These are phyloP conservation scores for Ochotona curzoniae DNA, from an alignment of 2,113 vertebrate genomes.

Conservation along the genomic window DNA sequence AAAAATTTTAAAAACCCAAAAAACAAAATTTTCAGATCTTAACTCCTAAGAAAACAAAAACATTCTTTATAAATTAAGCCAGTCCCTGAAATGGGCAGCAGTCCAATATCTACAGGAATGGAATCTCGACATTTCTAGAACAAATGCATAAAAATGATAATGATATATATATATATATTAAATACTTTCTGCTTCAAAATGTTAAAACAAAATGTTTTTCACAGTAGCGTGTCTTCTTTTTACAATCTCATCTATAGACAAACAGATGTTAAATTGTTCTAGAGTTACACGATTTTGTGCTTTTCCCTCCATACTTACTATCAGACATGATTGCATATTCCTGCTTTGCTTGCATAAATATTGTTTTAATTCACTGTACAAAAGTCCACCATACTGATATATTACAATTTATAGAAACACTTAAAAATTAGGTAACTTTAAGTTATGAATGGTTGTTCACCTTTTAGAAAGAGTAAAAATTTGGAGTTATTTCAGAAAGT, in stretches of 20 bases:
- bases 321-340: background rate
- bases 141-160: background rate
- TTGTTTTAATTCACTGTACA: background rate
- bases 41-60: conserved; percentile 12
- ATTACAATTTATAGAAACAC: background rate
- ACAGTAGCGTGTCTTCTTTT: background rate
- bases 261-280: background rate
- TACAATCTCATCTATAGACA: background rate
- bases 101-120: background rate
- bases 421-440: background rate
- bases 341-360: background rate
- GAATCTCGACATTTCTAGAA: background rate
- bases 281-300: background rate
- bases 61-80: background rate
- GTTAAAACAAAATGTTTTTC: background rate
- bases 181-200: background rate
- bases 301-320: background rate
- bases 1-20: too few relatives aligned
- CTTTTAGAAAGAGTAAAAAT: background rate
- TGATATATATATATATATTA: too few relatives aligned
- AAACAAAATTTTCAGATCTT: conserved; percentile 42
- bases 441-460: background rate
- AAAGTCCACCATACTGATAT: background rate
- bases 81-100: background rate
- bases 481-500: background rate